A percentile compares a stretch with the other conserved stretches of the same genome.
Conservation (phyloP, 2,797 vertebrate species). For the Poeciliopsis gracilis region DNA sequence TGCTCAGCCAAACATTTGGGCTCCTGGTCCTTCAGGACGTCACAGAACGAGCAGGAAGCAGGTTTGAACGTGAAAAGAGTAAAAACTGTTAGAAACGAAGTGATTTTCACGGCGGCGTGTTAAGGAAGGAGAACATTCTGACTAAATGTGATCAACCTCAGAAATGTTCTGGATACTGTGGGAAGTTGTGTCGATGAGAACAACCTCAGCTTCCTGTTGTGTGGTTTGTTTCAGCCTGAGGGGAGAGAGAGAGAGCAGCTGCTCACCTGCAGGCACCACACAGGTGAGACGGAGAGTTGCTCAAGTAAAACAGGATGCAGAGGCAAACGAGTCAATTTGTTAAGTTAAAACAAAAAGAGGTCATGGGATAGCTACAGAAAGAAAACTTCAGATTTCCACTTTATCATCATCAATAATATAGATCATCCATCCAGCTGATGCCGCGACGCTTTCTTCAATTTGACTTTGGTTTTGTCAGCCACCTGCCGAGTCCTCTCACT, state of each 20-base stretch:
- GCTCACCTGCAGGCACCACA: slow-evolving; percentile 35
- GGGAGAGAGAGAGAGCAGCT: slow-evolving; percentile 54
- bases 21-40: not conserved
- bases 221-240: slow-evolving; percentile 35
- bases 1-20: slow-evolving; percentile 1
- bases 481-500: slow-evolving; percentile 26
- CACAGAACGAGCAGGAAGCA: not conserved
- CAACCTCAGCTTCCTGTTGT: slow-evolving; percentile 9
- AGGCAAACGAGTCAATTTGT: slow-evolving; percentile 10
- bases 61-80: slow-evolving; percentile 2
- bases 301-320: not conserved
- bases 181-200: not conserved
- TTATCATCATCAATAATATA: not conserved
- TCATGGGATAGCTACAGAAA: not conserved
- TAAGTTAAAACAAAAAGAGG: not conserved
- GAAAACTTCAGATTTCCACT: not conserved
- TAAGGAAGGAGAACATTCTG: too few species aligned
- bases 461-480: slow-evolving; percentile 30
- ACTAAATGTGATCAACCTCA: too few species aligned
- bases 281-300: slow-evolving; percentile 10
- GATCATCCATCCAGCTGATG: not conserved
- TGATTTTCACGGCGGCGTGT: too few species aligned
- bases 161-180: not conserved
- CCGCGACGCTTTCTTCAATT: slow-evolving; percentile 8
- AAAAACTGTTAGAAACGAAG: not conserved